Evolutionary conservation across 2,888 invertebrate genomes (phyloP).

Genomic region (Campaea margaritaria): DNA sequence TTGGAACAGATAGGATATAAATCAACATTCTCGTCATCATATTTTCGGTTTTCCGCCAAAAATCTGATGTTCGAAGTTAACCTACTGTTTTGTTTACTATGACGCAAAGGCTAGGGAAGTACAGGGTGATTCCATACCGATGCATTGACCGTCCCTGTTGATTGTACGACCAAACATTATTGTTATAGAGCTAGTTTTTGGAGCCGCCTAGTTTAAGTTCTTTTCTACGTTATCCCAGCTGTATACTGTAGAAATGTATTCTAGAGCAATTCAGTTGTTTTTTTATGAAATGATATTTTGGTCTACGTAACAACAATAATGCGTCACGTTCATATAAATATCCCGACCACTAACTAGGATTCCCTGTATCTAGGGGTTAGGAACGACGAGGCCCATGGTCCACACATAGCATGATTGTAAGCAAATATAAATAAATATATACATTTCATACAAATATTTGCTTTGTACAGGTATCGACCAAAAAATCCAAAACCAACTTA

Average conservation of each 20-base stretch:
- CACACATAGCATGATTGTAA: too few relatives aligned
- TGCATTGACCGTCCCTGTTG: slow-evolving; percentile 22
- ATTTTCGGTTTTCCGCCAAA: too few relatives aligned
- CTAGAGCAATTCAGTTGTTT: background rate
- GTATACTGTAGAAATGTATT: background rate
- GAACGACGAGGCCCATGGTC: background rate
- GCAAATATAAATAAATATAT: too few relatives aligned
- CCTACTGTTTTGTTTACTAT: slow-evolving; percentile 6
- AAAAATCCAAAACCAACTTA: too few relatives aligned
- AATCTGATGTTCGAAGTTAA: background rate
- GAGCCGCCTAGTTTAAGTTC: slow-evolving; percentile 10
- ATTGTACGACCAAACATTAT: slow-evolving; percentile 26
- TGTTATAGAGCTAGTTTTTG: slow-evolving; percentile 22
- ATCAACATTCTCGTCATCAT: too few relatives aligned
- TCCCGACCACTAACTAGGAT: too few relatives aligned
- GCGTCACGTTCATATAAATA: too few relatives aligned
- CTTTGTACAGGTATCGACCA: too few relatives aligned
- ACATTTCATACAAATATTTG: too few relatives aligned
- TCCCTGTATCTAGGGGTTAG: too few relatives aligned
- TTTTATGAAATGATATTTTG: background rate
- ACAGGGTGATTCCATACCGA: slow-evolving; percentile 20
- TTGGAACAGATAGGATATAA: too few relatives aligned
- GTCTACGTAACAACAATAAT: too few relatives aligned
- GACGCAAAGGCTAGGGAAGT: slow-evolving; percentile 6
- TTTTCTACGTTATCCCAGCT: slow-evolving; percentile 12